Base-by-base conservation (phyloP, 2,113 vertebrate species). In the Callocephalon fimbriatum region DNA sequence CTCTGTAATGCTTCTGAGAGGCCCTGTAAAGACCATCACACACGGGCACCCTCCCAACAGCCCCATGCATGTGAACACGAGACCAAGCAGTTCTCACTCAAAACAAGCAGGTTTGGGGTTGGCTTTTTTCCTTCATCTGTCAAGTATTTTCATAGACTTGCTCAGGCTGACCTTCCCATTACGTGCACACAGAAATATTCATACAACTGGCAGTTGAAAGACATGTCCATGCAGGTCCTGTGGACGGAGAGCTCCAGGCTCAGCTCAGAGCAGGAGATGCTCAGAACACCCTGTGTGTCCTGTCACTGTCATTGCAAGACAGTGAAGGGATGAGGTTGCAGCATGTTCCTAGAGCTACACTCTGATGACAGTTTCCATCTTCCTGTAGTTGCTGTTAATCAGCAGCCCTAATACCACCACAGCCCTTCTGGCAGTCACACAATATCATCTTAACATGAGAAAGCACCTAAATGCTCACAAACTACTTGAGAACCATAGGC, bases 401-500 rank as follows among this genome's bases (percentile, higher is more conserved):
- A 76, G 65, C 63, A 93, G 51, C 63, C 26, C 35, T 22, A 27
- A 42, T 1, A 26, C 13, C 42, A 17, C 0, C 1, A 21, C 61
- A 58, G 53, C 38, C 42, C 53, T 51, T 35, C 50, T 37, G 16
- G 40, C 47, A 37, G 12, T 22, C 53, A n/a, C 59, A 62, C 7
- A 0, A 27, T 3, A 26, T 1, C 56, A 21, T 31, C 58, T 45
- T 35, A 15, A n/a, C 0, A 0, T 7, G 11, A 26, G 48, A 67
- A 71, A 54, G 29, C 15, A 66, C 15, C 35, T 12, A 59, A 32
- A 15, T 8, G 25, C 44, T 38, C 59, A 10, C 2, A 6, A 77
- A 7, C 31, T 37, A 7, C 42, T 32, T 23, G n/a, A 37, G 63
- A 91, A 67, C 25, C 2, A 2, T 31, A 48, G 25, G 21, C 8